Evolutionary conservation across 2,113 vertebrate genomes (phyloP), one percentile per base, ranked within the genome.

Genomic region (Turnix velox): DNA sequence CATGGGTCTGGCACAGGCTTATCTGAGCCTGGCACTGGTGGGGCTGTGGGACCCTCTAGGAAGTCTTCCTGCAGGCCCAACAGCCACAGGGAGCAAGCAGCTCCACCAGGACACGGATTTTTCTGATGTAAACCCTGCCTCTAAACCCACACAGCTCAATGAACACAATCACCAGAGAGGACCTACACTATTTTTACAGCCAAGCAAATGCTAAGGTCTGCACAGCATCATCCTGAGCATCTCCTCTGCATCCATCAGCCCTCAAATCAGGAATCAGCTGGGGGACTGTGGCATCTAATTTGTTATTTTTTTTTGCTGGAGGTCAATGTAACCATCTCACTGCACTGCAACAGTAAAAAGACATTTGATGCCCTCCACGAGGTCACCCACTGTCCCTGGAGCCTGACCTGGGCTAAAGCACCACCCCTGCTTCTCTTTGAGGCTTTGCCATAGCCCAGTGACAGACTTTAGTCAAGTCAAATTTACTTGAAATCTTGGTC

Each of bases 401-500:
- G 35, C 11, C n/a, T 2, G 6, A 18, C 9, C 42, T 22, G 42
- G 35, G 61, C 51, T 65, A 28, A 42, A 81, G 42, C 59, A 46
- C 10, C 69, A 61, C 23, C n/a, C 45, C 57, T 0, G 4, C 67
- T 25, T 68, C 52, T n/a, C 35, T 43, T 40, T 0, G 0, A 11
- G 17, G 24, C 65, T 66, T 30, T 68, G 22, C 54, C 12, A 11
- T 3, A 58, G 31, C 68, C 28, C 69, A 43, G 37, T 31, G 42
- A 57, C 43, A 66, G 58, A 16, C 35, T 72, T 65, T 1, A 4
- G 30, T 58, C 46, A 63, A 42, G 73, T 30, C 71, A 31, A 27
- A 59, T 45, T 86, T 73, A 51, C 43, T 73, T 59, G 73, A 83
- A 79, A 85, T 46, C 62, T 85, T 35, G 63, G 77, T 55, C 62